phyloP scores from a whole-genome alignment of 2,888 invertebrate species.

The Melanostoma mellinum region DNA sequence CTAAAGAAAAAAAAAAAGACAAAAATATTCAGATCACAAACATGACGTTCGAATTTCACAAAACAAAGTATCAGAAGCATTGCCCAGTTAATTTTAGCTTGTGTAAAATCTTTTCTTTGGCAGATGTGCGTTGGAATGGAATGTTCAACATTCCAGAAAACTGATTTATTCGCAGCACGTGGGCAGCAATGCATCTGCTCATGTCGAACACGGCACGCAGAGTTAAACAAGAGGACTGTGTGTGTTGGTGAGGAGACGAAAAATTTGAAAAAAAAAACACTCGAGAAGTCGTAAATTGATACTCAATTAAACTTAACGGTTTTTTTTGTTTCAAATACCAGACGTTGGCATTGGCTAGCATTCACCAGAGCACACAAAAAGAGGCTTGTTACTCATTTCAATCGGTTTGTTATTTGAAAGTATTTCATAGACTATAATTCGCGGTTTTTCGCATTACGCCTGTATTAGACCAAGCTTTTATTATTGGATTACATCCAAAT shows the following conservation, averaged over 20 bases:
- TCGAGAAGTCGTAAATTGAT: conserved; percentile 35
- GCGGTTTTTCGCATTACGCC: too few relatives aligned
- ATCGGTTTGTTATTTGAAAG: too few relatives aligned
- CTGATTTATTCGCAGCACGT: conserved; percentile 55
- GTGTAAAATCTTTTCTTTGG: conserved; percentile 37
- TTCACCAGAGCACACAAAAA: too few relatives aligned
- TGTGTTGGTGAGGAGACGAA: background rate
- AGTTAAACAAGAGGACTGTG: background rate
- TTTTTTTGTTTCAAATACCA: conserved; percentile 32
- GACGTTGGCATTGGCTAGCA: too few relatives aligned
- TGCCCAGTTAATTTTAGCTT: conserved; percentile 7
- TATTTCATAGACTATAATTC: too few relatives aligned
- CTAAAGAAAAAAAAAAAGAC: too few relatives aligned
- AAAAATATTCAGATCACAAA: conserved; percentile 59
- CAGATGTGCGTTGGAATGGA: conserved; percentile 52
- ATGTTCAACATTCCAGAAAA: conserved; percentile 38
- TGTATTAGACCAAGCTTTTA: too few relatives aligned
- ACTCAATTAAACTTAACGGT: conserved; percentile 50
- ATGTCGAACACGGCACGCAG: conserved; percentile 9
- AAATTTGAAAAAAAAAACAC: conserved; percentile 3
- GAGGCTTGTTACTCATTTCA: too few relatives aligned
- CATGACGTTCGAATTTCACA: conserved; percentile 34
- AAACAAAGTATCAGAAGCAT: background rate
- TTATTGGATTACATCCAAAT: too few relatives aligned
- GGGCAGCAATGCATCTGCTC: conserved; percentile 18